These are phyloP conservation scores for Kobus ellipsiprymnus DNA, from an alignment of 2,113 vertebrate genomes.

Conservation along the genomic window DNA sequence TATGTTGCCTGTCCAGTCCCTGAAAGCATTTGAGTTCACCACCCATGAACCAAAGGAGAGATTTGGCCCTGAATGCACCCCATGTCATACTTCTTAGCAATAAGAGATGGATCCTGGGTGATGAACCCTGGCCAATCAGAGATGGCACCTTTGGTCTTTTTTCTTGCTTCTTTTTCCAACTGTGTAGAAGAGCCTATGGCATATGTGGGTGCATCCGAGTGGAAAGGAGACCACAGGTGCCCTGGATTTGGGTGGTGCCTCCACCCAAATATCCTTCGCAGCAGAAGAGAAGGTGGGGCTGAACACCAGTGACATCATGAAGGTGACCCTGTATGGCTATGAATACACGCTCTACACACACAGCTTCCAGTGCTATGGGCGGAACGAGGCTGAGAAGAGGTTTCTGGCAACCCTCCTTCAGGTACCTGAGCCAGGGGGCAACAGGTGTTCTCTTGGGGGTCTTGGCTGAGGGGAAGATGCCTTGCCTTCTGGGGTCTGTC, in stretches of 20 bases:
- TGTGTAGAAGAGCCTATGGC: constrained; percentile 89
- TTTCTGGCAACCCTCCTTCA: constrained; percentile 83
- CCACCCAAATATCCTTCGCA: constrained; percentile 93
- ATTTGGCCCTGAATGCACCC: neutral
- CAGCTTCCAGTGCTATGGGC: constrained; percentile 95
- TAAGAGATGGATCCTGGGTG: neutral
- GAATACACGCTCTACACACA: constrained; percentile 91
- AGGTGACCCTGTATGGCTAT: constrained; percentile 90
- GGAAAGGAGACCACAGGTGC: constrained; percentile 87
- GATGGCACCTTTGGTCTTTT: neutral
- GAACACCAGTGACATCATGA: constrained; percentile 69
- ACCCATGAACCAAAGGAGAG: neutral
- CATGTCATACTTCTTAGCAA: neutral
- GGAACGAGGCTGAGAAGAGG: constrained; percentile 90
- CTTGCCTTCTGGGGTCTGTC: neutral
- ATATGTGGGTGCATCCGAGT: constrained; percentile 82
- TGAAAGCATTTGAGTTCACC: neutral
- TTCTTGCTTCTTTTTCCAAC: constrained; percentile 28
- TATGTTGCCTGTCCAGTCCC: neutral
- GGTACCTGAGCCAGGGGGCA: constrained; percentile 74
- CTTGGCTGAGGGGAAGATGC: neutral
- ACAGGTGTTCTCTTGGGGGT: neutral
- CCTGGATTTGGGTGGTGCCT: constrained; percentile 95
- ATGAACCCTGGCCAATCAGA: neutral
- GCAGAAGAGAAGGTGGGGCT: constrained; percentile 54